phyloP scores from a whole-genome alignment of 2,113 vertebrate species.

The Rana temporaria region DNA sequence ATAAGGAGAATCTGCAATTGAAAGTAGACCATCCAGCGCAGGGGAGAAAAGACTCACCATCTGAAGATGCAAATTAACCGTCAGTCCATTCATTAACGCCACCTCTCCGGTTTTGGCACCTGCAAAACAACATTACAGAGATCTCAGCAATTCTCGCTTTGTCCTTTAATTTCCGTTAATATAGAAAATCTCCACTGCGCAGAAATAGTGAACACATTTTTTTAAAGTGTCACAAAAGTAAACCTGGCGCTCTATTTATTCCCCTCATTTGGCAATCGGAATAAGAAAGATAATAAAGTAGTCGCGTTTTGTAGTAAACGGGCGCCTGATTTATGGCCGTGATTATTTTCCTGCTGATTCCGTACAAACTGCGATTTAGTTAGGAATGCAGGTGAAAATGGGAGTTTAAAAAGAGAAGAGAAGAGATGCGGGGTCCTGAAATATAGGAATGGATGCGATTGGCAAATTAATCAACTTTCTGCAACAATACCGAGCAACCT shows the following conservation, averaged over 20 bases:
- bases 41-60: constrained; percentile 77
- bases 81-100: constrained; percentile 90
- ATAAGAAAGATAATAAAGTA: constrained; percentile 62
- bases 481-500: constrained; percentile 32
- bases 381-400: background rate
- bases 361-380: constrained; percentile 43
- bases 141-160: constrained; percentile 55
- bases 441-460: background rate
- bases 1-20: constrained; percentile 57
- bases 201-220: constrained; percentile 56
- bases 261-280: constrained; percentile 64
- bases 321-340: constrained; percentile 62
- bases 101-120: constrained; percentile 78
- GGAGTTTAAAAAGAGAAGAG: background rate
- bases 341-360: constrained; percentile 60
- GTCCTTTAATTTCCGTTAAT: constrained; percentile 44
- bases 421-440: background rate
- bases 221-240: constrained; percentile 59
- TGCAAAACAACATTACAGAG: constrained; percentile 65
- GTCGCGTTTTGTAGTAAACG: constrained; percentile 62
- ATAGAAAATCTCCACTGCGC: constrained; percentile 45
- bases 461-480: background rate
- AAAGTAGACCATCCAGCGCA: constrained; percentile 50
- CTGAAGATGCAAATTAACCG: constrained; percentile 91
- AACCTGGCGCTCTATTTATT: constrained; percentile 63